These are phyloP conservation scores for Watsonalla binaria DNA, from an alignment of 2,888 invertebrate species.

Conservation along the genomic window DNA sequence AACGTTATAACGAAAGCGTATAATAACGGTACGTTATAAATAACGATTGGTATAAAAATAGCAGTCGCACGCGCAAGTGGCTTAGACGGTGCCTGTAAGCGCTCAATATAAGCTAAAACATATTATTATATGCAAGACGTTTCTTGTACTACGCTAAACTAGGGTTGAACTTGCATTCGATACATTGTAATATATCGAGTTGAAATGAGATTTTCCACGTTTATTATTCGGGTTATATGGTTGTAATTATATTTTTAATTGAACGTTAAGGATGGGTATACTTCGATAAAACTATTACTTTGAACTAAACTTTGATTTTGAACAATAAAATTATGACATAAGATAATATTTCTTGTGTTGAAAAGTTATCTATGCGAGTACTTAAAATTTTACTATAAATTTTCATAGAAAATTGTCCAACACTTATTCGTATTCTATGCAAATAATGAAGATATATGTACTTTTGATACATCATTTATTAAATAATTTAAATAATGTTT, in stretches of 20 bases:
- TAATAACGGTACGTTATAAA: conserved; percentile 14
- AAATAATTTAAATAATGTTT: too few relatives aligned
- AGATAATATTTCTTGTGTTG: too few relatives aligned
- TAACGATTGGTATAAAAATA: conserved; percentile 19
- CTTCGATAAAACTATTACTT: neutral
- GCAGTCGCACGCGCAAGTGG: conserved; percentile 32
- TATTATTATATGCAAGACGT: conserved; percentile 79
- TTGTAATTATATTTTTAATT: neutral
- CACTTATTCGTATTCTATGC: too few relatives aligned
- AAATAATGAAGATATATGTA: too few relatives aligned
- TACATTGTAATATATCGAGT: conserved; percentile 17
- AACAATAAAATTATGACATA: too few relatives aligned
- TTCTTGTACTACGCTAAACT: conserved; percentile 74
- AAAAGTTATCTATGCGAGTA: too few relatives aligned
- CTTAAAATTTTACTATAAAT: too few relatives aligned
- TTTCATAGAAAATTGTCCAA: too few relatives aligned
- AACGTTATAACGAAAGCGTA: neutral
- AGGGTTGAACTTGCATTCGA: conserved; percentile 47
- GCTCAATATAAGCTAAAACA: conserved; percentile 78
- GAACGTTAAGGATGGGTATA: too few relatives aligned
- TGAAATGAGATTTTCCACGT: neutral
- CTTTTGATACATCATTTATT: too few relatives aligned
- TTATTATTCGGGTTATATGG: neutral
- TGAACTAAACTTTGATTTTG: neutral
- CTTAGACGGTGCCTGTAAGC: conserved; percentile 52